Base-by-base conservation (phyloP, 1,140 invertebrate species). In the Berghia stephanieae region DNA sequence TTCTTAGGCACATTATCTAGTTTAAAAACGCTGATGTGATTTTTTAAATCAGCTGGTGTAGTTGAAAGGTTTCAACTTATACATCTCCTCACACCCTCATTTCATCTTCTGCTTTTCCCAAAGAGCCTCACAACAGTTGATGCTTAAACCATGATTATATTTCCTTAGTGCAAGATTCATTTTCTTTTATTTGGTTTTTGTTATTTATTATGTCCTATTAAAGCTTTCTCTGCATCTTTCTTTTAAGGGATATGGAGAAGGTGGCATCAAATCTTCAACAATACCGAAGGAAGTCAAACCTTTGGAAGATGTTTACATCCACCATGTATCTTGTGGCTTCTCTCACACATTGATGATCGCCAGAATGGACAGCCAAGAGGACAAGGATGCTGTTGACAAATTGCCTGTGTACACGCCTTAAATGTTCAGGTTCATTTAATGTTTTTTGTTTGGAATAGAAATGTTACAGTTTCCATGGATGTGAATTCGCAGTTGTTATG, bases 211-310 rank as follows among this genome's bases (percentile, higher is more conserved):
- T 69, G 6, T 68, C 4, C 6, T n/a, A 18, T 63, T 36, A 52
- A 21, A 63, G 8, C 40, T 24, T 49, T 78, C 38, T 70, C 1
- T 68, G 44, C 74, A 27, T 69, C 49, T 75, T 46, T 42, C 68
- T 46, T 82, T 82, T 27, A 85, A 95, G 94, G 95, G 95, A 79
- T 93, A 95, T 81, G 96, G 96, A 16, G 95, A 97, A 82, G 93
- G 94, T 86, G 93, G 94, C 84, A 81, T 87, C 6, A 96, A 96
- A 86, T 96, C 95, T 0, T 94, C 94, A 21, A 95, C 95, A 3
- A 92, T 92, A 44, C 95, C 96, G n/a, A 94, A 95, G 88, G 96
- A 97, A 91, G 94, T 96, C 21, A 95, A 93, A 79, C 93, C 93
- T 42, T 89, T 97, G 83, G 94, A 95, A 66, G 94, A 94, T 52